Evolutionary conservation across 2,888 invertebrate species (phyloP).

Genomic region (Lomographa bimaculata): DNA sequence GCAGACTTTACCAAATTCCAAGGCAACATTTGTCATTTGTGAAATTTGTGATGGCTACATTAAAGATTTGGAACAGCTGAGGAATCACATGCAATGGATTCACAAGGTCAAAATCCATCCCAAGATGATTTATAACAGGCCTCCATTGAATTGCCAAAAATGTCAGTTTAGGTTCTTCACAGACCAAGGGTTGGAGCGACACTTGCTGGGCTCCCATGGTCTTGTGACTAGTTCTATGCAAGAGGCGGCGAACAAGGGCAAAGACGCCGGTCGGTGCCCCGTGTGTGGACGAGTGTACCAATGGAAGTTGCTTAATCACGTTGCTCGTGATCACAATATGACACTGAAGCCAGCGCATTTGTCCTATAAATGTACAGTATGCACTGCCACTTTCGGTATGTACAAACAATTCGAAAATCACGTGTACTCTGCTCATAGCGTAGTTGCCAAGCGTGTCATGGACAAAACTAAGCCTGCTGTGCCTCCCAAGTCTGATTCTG

Average conservation of each 20-base stretch:
- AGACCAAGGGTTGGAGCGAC: conserved; percentile 97
- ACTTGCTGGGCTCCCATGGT: conserved; percentile 96
- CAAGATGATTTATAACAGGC: conserved; percentile 97
- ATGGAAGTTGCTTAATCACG: conserved; percentile 95
- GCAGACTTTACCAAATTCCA: conserved; percentile 72
- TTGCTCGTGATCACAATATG: conserved; percentile 96
- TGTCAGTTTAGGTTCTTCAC: conserved; percentile 98
- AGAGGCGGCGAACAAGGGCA: conserved; percentile 97
- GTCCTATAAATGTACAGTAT: conserved; percentile 97
- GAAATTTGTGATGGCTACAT: conserved; percentile 99
- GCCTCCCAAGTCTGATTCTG: conserved; percentile 60
- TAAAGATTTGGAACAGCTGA: conserved; percentile 96
- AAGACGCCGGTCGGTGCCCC: conserved; percentile 97
- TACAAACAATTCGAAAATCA: conserved; percentile 98
- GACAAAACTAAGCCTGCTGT: conserved; percentile 84
- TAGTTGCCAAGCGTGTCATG: conserved; percentile 94
- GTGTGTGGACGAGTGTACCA: conserved; percentile 94
- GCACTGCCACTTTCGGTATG: conserved; percentile 97
- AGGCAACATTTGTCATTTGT: conserved; percentile 96
- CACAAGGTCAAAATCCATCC: conserved; percentile 98
- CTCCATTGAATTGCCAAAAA: conserved; percentile 97
- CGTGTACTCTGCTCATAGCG: conserved; percentile 96
- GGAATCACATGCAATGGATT: conserved; percentile 99
- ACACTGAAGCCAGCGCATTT: conserved; percentile 96
- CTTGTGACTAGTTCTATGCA: conserved; percentile 98